Percentiles rank a stretch among this genome's conserved stretches.
These are phyloP conservation scores for Enteromius paludinosus DNA, from an alignment of 2,797 vertebrate species.

Conservation along the genomic window DNA sequence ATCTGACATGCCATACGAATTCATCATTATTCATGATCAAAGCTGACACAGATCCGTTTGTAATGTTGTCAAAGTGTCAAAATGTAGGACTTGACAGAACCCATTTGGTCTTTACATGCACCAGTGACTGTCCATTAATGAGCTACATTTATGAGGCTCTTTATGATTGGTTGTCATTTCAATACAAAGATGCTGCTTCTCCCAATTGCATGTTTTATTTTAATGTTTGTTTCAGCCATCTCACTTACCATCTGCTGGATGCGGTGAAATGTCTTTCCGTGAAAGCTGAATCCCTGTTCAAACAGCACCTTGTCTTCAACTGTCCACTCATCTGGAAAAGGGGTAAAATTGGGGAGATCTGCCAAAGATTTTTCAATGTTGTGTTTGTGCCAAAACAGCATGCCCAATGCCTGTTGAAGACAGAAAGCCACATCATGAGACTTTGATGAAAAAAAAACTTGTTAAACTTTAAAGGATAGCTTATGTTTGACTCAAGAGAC, in stretches of 20 bases:
- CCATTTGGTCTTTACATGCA: slow-evolving; percentile 40
- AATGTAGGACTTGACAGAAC: slow-evolving; percentile 19
- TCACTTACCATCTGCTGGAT: slow-evolving; percentile 95
- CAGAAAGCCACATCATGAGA: slow-evolving; percentile 3
- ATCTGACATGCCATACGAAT: background rate
- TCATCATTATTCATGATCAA: slow-evolving; percentile 9
- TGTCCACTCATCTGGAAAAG: slow-evolving; percentile 97
- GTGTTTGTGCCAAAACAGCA: slow-evolving; percentile 99
- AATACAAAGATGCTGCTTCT: background rate
- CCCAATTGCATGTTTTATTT: slow-evolving; percentile 8
- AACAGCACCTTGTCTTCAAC: slow-evolving; percentile 97
- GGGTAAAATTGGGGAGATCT: slow-evolving; percentile 96
- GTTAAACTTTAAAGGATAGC: background rate
- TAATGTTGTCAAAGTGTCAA: background rate
- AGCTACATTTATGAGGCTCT: background rate
- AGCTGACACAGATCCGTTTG: slow-evolving; percentile 6
- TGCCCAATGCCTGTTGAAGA: slow-evolving; percentile 88
- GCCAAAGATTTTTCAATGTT: slow-evolving; percentile 95
- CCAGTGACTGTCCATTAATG: slow-evolving; percentile 2
- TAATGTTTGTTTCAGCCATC: background rate
- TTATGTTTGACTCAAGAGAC: background rate
- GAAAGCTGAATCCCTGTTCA: slow-evolving; percentile 96
- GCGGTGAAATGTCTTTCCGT: slow-evolving; percentile 95
- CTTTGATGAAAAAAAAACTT: background rate
- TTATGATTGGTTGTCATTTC: slow-evolving; percentile 8